A percentile compares a stretch with the other conserved stretches of the same genome.
Evolutionary conservation across 2,113 vertebrate genomes (phyloP).

Genomic region (Conger conger): DNA sequence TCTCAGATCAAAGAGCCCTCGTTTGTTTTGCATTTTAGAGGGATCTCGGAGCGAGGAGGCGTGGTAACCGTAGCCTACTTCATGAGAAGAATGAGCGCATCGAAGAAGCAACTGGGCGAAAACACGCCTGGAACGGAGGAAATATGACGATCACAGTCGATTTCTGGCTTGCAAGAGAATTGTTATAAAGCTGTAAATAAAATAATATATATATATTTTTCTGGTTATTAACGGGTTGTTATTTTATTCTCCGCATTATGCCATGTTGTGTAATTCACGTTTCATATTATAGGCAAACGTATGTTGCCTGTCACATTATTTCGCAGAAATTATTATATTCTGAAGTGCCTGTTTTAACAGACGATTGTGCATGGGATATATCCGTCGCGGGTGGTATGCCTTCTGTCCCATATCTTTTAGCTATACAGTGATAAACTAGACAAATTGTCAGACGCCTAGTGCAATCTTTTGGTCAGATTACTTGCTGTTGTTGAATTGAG

Average conservation of each 20-base stretch:
- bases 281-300: no score
- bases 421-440: background rate
- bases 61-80: conserved; percentile 13
- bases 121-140: background rate
- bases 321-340: background rate
- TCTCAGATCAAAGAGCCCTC: background rate
- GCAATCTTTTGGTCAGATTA: background rate
- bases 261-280: no score
- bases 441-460: background rate
- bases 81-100: conserved; percentile 1
- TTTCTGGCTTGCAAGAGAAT: background rate
- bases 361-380: background rate
- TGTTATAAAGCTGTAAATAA: no score
- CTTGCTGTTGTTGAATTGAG: background rate
- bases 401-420: background rate
- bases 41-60: conserved; percentile 18
- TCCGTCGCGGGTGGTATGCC: background rate
- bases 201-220: no score
- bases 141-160: background rate
- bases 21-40: conserved; percentile 18
- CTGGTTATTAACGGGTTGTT: no score
- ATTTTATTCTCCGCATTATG: no score
- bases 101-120: background rate
- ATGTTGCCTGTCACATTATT: background rate
- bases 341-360: background rate